A percentile compares a stretch with the other conserved stretches of the same genome.
Conservation (phyloP, 2,888 invertebrate species). For the Tubulanus polymorphus region DNA sequence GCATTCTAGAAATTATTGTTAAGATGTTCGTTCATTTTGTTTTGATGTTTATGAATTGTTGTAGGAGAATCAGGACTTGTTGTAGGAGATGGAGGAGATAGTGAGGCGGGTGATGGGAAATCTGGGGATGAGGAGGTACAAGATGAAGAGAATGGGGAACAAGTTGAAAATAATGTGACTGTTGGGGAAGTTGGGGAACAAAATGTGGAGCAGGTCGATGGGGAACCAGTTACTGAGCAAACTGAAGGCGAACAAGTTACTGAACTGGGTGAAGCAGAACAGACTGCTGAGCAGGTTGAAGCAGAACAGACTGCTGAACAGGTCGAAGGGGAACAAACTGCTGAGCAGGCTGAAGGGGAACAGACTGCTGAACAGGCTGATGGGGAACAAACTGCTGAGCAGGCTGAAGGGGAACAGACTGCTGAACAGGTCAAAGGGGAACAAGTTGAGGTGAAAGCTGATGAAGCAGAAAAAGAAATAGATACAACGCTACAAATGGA, state of each 20-base stretch:
- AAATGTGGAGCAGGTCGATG: not conserved
- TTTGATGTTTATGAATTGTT: too few relatives aligned
- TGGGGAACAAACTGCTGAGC: conserved; percentile 2
- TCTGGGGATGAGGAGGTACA: not conserved
- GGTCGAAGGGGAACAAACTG: conserved; percentile 4
- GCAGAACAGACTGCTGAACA: conserved; percentile 9
- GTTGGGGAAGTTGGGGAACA: conserved; percentile 10
- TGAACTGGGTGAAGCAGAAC: conserved; percentile 6
- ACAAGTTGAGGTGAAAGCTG: conserved; percentile 14
- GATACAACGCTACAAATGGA: conserved; percentile 1
- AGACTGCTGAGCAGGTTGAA: conserved; percentile 9
- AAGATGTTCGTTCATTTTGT: too few relatives aligned
- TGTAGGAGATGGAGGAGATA: not conserved
- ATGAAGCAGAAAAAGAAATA: conserved; percentile 12
- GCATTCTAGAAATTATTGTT: too few relatives aligned
- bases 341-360: conserved; percentile 6
- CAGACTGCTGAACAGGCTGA: conserved; percentile 1
- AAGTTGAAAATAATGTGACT: conserved; percentile 1
- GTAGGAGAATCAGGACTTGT: not conserved
- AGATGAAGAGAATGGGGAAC: conserved; percentile 2
- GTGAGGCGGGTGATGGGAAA: not conserved
- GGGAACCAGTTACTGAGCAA: conserved; percentile 5
- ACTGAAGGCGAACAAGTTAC: conserved; percentile 6
- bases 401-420: not conserved
- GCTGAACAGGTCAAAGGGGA: conserved; percentile 6